These are phyloP conservation scores for Alaudala cheleensis DNA, from an alignment of 2,113 vertebrate genomes.

Conservation along the genomic window DNA sequence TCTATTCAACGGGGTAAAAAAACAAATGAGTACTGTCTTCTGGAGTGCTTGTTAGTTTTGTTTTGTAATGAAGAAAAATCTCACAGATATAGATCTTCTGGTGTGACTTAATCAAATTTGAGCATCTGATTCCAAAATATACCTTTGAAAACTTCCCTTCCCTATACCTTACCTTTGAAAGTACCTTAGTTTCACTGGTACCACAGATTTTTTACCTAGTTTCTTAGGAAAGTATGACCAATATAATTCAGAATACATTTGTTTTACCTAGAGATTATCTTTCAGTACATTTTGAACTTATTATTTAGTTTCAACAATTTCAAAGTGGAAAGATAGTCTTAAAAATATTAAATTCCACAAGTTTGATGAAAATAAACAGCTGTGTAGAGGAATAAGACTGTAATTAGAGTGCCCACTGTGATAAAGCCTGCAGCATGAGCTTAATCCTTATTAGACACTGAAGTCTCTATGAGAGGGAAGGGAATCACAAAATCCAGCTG, in stretches of 20 bases:
- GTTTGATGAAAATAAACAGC: slow-evolving; percentile 18
- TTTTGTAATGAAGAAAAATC: slow-evolving; percentile 48
- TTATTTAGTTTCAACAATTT: neutral
- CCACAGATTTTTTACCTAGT: neutral
- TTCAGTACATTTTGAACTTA: neutral
- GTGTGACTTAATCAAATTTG: neutral
- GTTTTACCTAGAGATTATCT: neutral
- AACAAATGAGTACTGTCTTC: slow-evolving; percentile 22
- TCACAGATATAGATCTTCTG: slow-evolving; percentile 17
- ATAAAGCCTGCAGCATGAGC: slow-evolving; percentile 6
- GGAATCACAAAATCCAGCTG: neutral
- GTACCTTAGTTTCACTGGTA: neutral
- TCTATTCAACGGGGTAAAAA: neutral
- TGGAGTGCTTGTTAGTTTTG: slow-evolving; percentile 15
- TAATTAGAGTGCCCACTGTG: slow-evolving; percentile 26
- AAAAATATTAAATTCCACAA: neutral
- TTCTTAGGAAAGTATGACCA: neutral
- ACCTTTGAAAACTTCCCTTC: neutral
- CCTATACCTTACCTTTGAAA: neutral
- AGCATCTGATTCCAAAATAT: neutral
- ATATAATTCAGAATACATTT: neutral
- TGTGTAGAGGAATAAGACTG: slow-evolving; percentile 1
- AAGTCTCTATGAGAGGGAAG: neutral
- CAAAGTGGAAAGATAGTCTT: neutral
- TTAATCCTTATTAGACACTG: slow-evolving; percentile 36